A percentile compares a stretch with the other conserved stretches of the same genome.
Evolutionary conservation across 2,888 invertebrate species (phyloP).

Genomic region (Chaetogeoica ovagalla): DNA sequence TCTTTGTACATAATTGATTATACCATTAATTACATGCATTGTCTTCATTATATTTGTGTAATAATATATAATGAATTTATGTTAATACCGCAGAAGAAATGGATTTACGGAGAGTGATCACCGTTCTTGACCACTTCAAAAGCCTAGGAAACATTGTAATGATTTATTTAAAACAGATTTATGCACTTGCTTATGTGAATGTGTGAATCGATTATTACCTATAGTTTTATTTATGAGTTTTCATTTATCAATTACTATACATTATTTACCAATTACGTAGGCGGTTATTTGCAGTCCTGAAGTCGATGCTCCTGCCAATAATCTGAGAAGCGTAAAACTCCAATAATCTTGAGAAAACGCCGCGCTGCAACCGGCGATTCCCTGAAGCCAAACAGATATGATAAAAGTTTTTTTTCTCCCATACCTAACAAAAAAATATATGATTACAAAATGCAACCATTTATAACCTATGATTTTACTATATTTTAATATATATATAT

Average conservation of each 20-base stretch:
- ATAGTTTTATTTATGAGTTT: too few species aligned
- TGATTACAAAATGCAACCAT: neutral
- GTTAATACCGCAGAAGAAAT: too few species aligned
- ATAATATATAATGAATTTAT: too few species aligned
- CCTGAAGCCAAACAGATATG: conserved; percentile 70
- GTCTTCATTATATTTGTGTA: too few species aligned
- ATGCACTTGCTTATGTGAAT: too few species aligned
- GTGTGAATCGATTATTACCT: too few species aligned
- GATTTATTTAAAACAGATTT: too few species aligned
- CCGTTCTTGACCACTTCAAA: too few species aligned
- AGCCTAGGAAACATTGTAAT: too few species aligned
- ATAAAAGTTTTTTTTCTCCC: conserved; percentile 75
- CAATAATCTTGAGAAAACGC: conserved; percentile 71
- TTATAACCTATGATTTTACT: neutral
- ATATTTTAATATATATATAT: neutral
- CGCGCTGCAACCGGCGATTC: conserved; percentile 69
- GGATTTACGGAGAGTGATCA: too few species aligned
- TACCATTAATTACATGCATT: too few species aligned
- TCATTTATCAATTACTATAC: neutral
- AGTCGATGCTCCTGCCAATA: conserved; percentile 73
- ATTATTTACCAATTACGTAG: conserved; percentile 71
- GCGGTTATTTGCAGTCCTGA: conserved; percentile 78
- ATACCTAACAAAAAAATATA: conserved; percentile 60
- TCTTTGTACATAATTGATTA: too few species aligned
- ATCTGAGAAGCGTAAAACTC: conserved; percentile 68